These are phyloP conservation scores for Apteryx owenii DNA, from an alignment of 2,113 vertebrate species.

Conservation along the genomic window DNA sequence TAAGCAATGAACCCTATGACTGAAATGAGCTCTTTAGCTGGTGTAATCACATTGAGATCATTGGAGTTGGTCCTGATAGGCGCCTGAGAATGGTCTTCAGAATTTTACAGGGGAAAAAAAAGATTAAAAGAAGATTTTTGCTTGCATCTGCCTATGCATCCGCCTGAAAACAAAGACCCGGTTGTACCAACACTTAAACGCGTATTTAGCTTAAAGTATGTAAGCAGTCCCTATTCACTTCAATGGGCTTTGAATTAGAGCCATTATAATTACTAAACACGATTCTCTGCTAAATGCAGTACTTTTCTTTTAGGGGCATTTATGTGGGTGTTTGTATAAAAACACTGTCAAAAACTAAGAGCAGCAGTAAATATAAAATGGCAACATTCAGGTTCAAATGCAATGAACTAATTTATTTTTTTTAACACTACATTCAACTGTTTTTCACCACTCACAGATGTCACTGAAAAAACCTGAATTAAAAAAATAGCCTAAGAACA, in stretches of 20 bases:
- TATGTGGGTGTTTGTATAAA: conserved; percentile 59
- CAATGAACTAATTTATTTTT: conserved; percentile 69
- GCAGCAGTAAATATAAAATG: conserved; percentile 45
- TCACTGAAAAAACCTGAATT: conserved; percentile 32
- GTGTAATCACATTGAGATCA: neutral
- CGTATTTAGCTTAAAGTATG: neutral
- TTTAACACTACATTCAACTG: conserved; percentile 44
- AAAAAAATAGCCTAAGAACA: conserved; percentile 14
- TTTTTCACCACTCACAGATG: conserved; percentile 45
- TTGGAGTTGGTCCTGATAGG: neutral
- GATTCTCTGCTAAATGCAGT: conserved; percentile 32
- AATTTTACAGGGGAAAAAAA: neutral
- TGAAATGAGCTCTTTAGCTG: neutral
- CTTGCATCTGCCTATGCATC: neutral
- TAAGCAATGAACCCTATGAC: neutral
- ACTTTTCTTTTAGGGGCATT: conserved; percentile 48
- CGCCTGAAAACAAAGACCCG: neutral
- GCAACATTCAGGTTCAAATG: conserved; percentile 50
- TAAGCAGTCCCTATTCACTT: conserved; percentile 34
- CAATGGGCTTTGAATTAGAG: conserved; percentile 31
- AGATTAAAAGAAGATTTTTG: neutral
- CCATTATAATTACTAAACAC: conserved; percentile 29
- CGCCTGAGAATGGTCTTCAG: neutral
- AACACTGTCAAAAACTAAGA: conserved; percentile 56
- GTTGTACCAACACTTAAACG: neutral